Percentiles rank a stretch among this genome's conserved stretches.
phyloP scores from a whole-genome alignment of 2,797 vertebrate genomes.

The Hemibagrus guttatus region DNA sequence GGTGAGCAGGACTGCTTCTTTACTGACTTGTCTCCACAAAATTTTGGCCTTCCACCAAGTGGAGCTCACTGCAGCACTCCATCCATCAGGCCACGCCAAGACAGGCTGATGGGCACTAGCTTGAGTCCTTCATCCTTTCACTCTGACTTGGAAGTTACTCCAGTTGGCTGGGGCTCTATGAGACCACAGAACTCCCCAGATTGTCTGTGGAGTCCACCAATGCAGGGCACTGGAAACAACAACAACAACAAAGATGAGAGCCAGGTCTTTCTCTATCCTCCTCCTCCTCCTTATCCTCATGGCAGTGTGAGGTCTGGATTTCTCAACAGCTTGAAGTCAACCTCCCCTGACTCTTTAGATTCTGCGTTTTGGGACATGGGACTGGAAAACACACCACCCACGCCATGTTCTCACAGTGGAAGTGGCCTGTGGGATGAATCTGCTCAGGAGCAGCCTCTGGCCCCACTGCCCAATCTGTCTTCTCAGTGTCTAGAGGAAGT shows the following conservation, averaged over 20 bases:
- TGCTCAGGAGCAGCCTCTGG: constrained; percentile 42
- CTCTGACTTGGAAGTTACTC: constrained; percentile 31
- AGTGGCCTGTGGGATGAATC: constrained; percentile 41
- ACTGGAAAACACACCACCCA: constrained; percentile 44
- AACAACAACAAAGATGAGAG: constrained; percentile 38
- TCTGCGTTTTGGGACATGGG: constrained; percentile 63
- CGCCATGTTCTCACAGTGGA: constrained; percentile 17
- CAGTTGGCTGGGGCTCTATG: constrained; percentile 45
- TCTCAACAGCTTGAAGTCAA: constrained; percentile 34
- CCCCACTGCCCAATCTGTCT: constrained; percentile 57
- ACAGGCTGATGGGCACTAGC: constrained; percentile 54
- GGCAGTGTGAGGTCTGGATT: constrained; percentile 37
- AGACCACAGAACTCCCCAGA: constrained; percentile 36
- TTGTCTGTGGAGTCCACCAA: constrained; percentile 48
- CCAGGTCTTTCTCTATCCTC: constrained; percentile 50
- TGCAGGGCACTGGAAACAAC: constrained; percentile 22
- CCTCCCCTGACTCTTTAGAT: constrained; percentile 57
- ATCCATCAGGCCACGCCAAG: constrained; percentile 44
- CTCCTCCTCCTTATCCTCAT: constrained; percentile 52
- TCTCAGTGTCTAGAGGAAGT: constrained; percentile 59
- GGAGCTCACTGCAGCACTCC: constrained; percentile 54
- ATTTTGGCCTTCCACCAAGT: constrained; percentile 29
- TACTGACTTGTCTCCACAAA: constrained; percentile 41
- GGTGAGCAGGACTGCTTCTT: constrained; percentile 47
- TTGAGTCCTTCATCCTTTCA: constrained; percentile 43